Conservation (phyloP, 1,140 invertebrate genomes). For the Schlechtendalia chinensis region DNA sequence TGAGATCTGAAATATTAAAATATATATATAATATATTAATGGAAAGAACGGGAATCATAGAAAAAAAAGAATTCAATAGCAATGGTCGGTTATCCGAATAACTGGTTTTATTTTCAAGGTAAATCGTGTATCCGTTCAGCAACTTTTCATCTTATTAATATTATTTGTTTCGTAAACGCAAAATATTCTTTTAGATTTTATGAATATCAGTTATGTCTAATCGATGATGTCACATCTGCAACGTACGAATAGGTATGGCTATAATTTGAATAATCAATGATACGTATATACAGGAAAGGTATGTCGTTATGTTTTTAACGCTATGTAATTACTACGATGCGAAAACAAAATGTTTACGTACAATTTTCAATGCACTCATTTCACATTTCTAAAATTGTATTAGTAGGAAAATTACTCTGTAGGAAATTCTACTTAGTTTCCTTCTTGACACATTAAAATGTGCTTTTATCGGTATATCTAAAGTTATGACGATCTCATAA, state of each 20-base stretch:
- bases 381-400: background rate
- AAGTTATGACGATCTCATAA: background rate
- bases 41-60: conserved; percentile 2
- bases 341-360: background rate
- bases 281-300: background rate
- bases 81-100: background rate
- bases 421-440: background rate
- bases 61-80: conserved; percentile 1
- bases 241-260: background rate
- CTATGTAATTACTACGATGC: background rate
- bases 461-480: background rate
- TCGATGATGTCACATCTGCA: conserved; percentile 14
- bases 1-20: conserved; percentile 21
- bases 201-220: conserved; percentile 2
- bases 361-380: background rate
- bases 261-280: conserved; percentile 4
- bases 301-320: background rate
- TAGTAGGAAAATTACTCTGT: background rate
- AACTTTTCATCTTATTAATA: background rate
- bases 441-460: background rate
- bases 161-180: background rate
- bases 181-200: background rate
- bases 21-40: background rate
- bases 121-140: background rate
- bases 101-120: conserved; percentile 43